Percentiles rank a stretch among this genome's conserved stretches.
Conservation (phyloP, 2,888 invertebrate species). For the Hemithea aestivaria region DNA sequence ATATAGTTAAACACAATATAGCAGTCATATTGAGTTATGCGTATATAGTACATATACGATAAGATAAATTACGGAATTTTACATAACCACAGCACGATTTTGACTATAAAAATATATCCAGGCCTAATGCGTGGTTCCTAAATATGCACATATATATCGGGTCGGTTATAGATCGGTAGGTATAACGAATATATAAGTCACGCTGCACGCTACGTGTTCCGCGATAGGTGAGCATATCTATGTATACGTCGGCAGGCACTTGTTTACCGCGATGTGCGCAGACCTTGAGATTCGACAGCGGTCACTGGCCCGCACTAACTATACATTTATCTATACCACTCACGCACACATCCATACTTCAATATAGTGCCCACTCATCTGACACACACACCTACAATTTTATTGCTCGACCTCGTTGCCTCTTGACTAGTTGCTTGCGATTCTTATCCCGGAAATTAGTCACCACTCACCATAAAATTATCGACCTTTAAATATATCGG, state of each 20-base stretch:
- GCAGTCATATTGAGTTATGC: too few species aligned
- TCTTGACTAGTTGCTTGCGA: conserved; percentile 36
- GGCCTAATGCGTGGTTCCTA: too few species aligned
- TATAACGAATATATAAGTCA: conserved; percentile 15
- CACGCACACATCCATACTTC: conserved; percentile 7
- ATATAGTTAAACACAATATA: too few species aligned
- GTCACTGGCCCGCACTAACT: conserved; percentile 60
- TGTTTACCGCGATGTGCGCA: conserved; percentile 71
- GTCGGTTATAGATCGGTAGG: too few species aligned
- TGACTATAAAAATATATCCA: too few species aligned
- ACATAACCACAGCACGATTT: too few species aligned
- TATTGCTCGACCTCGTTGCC: conserved; percentile 36
- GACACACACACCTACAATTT: conserved; percentile 9
- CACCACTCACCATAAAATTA: conserved; percentile 26
- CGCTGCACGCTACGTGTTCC: conserved; percentile 6
- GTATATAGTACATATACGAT: too few species aligned
- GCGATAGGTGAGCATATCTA: conserved; percentile 37
- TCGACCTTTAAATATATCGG: conserved; percentile 29
- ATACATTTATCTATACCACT: conserved; percentile 10
- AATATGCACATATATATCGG: too few species aligned
- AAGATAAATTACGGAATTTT: too few species aligned
- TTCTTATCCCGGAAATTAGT: conserved; percentile 49
- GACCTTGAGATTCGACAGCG: conserved; percentile 76
- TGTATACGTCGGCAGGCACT: conserved; percentile 48
- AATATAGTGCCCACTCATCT: not conserved